These are phyloP conservation scores for Ostrea edulis DNA, from an alignment of 1,140 invertebrate genomes.

Conservation along the genomic window DNA sequence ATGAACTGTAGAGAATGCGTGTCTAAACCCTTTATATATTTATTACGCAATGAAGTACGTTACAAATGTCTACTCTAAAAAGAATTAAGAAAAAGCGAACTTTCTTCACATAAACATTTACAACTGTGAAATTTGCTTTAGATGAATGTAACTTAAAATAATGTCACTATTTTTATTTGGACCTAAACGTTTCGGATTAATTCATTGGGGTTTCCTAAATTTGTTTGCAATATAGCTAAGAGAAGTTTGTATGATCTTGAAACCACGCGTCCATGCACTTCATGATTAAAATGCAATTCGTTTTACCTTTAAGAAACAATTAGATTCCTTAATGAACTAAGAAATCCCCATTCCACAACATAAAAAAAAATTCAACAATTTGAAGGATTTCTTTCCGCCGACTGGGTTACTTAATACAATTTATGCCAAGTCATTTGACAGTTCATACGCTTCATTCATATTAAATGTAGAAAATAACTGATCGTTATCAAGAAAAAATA, in stretches of 20 bases:
- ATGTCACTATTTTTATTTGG: too few species aligned
- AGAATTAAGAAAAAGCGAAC: too few species aligned
- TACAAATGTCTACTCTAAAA: too few species aligned
- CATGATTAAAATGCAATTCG: not conserved
- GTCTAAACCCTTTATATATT: too few species aligned
- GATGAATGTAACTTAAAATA: too few species aligned
- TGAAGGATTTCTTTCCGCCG: not conserved
- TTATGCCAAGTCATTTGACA: conserved; percentile 35
- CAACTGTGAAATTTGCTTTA: too few species aligned
- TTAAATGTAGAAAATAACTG: conserved; percentile 30
- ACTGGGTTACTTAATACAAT: conserved; percentile 22
- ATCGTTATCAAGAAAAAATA: not conserved
- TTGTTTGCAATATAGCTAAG: not conserved
- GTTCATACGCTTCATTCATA: conserved; percentile 31
- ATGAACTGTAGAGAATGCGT: too few species aligned
- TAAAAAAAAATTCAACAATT: not conserved
- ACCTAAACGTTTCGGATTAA: too few species aligned
- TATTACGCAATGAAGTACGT: too few species aligned
- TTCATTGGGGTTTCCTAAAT: not conserved
- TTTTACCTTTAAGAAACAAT: not conserved
- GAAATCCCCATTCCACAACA: not conserved
- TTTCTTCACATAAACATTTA: too few species aligned
- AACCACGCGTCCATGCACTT: not conserved
- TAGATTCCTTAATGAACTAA: not conserved
- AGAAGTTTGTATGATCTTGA: not conserved